phyloP scores from a whole-genome alignment of 2,113 vertebrate species.

The Hystrix brachyura region DNA sequence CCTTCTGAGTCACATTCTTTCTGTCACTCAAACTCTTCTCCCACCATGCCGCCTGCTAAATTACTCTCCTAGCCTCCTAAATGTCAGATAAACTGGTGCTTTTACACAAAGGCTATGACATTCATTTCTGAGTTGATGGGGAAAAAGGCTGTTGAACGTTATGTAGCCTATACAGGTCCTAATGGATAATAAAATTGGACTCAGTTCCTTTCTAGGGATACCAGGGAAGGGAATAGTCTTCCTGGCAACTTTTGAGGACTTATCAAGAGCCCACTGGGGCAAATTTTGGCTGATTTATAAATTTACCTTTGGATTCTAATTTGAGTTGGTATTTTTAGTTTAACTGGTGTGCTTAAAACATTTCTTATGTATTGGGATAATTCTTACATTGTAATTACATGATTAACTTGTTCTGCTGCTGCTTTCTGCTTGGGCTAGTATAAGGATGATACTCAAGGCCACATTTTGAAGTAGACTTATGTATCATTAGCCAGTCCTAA shows the following conservation, averaged over 20 bases:
- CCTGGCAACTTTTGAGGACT: not conserved
- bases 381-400: not conserved
- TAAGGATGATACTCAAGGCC: not conserved
- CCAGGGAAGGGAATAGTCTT: not conserved
- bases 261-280: not conserved
- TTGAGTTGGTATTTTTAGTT: not conserved
- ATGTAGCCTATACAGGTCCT: not conserved
- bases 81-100: not conserved
- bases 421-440: not conserved
- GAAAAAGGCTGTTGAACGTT: not conserved
- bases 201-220: not conserved
- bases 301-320: not conserved
- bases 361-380: not conserved
- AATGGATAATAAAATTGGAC: not conserved
- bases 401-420: not conserved
- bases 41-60: not conserved
- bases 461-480: not conserved
- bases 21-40: not conserved
- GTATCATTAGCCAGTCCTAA: not conserved
- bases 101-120: not conserved
- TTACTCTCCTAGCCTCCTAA: not conserved
- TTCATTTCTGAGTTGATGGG: not conserved
- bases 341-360: not conserved
- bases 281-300: not conserved
- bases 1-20: not conserved